These are phyloP conservation scores for Melanotaenia pygmaea DNA, from an alignment of 2,797 vertebrate genomes.

Conservation along the genomic window DNA sequence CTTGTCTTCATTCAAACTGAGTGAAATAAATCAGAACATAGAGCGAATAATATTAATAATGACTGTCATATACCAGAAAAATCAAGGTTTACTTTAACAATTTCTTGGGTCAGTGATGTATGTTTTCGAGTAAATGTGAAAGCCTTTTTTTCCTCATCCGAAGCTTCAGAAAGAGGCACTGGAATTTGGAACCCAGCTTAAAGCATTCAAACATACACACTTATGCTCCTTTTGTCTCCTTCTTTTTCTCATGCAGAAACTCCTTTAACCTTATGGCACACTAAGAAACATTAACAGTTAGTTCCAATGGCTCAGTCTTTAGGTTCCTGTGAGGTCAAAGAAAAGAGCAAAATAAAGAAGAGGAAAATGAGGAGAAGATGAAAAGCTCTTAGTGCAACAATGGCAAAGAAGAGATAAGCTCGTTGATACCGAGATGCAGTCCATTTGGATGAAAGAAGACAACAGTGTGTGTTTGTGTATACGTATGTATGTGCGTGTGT, in stretches of 20 bases:
- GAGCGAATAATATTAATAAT: background rate
- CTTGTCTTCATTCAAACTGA: too few relatives aligned
- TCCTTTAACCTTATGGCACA: slow-evolving; percentile 7
- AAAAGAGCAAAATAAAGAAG: background rate
- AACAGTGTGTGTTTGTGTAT: slow-evolving; percentile 1
- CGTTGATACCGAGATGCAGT: slow-evolving; percentile 39
- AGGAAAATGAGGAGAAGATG: background rate
- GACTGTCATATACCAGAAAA: background rate
- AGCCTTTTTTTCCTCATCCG: slow-evolving; percentile 33
- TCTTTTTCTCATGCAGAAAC: background rate
- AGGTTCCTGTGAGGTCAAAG: slow-evolving; percentile 23
- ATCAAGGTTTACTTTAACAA: background rate
- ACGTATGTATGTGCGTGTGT: slow-evolving; percentile 19
- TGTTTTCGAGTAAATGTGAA: slow-evolving; percentile 40
- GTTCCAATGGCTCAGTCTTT: slow-evolving; percentile 8
- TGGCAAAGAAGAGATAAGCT: slow-evolving; percentile 20
- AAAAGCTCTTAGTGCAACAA: slow-evolving; percentile 11
- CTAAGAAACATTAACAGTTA: slow-evolving; percentile 17
- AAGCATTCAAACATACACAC: slow-evolving; percentile 63
- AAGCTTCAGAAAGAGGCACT: slow-evolving; percentile 57
- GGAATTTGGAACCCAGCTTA: slow-evolving; percentile 67
- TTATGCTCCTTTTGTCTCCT: slow-evolving; percentile 26
- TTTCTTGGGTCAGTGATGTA: slow-evolving; percentile 4
- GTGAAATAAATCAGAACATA: too few relatives aligned
- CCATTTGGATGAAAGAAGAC: slow-evolving; percentile 40